These are phyloP conservation scores for Ophthalmotilapia sp. DNA, from an alignment of 2,113 vertebrate genomes.

Conservation along the genomic window DNA sequence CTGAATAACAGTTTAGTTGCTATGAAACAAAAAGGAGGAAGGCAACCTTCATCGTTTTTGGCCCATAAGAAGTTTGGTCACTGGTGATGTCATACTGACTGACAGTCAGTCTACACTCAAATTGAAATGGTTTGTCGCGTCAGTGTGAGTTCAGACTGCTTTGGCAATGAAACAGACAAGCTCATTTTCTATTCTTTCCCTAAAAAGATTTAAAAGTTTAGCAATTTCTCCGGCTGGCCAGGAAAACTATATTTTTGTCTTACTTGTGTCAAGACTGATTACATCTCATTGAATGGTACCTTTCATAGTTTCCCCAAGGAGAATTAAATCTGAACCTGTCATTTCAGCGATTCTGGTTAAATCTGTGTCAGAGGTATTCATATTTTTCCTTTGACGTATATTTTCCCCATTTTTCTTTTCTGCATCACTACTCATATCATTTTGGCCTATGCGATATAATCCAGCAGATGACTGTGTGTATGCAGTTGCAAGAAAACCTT, in stretches of 20 bases:
- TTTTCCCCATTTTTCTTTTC: background rate
- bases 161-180: background rate
- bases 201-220: background rate
- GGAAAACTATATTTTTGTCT: background rate
- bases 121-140: conserved; percentile 11
- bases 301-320: background rate
- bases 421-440: background rate
- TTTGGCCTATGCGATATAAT: background rate
- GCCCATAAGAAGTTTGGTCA: background rate
- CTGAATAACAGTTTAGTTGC: background rate
- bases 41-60: conserved; percentile 6
- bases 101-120: background rate
- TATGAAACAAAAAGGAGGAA: background rate
- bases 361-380: background rate
- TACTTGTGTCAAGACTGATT: background rate
- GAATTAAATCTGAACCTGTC: background rate
- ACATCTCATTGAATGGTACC: background rate
- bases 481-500: background rate
- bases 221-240: background rate
- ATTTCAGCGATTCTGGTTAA: background rate
- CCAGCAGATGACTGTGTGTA: background rate
- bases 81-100: conserved; percentile 6
- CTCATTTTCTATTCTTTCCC: background rate
- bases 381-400: background rate
- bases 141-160: background rate